These are phyloP conservation scores for Amorpha juglandis DNA, from an alignment of 2,888 invertebrate species.

Conservation along the genomic window DNA sequence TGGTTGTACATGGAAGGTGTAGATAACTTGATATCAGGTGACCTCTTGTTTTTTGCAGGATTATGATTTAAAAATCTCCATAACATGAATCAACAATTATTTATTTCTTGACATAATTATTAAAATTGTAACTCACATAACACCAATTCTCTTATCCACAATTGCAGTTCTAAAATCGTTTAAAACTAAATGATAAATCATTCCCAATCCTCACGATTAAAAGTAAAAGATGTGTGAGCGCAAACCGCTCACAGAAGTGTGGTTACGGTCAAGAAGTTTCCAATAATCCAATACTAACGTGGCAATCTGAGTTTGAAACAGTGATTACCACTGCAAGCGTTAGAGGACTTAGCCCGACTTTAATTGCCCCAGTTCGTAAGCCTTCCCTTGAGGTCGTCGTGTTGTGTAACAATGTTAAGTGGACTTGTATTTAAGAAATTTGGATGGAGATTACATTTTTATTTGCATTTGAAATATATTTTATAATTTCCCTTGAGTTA, in stretches of 20 bases:
- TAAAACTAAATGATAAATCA: background rate
- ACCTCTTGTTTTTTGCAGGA: no score
- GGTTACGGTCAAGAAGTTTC: slow-evolving; percentile 36
- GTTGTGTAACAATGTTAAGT: slow-evolving; percentile 29
- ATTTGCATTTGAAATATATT: background rate
- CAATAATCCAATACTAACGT: slow-evolving; percentile 34
- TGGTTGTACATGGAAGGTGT: no score
- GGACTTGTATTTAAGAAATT: slow-evolving; percentile 15
- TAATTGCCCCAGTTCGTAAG: slow-evolving; percentile 35
- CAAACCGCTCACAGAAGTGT: slow-evolving; percentile 29
- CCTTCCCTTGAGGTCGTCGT: slow-evolving; percentile 5
- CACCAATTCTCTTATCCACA: background rate
- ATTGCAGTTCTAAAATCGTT: background rate
- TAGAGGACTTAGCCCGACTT: slow-evolving; percentile 30
- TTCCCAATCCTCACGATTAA: background rate
- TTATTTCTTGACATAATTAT: no score
- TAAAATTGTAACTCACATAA: background rate
- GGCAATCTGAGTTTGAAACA: slow-evolving; percentile 36
- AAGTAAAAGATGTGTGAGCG: slow-evolving; percentile 8
- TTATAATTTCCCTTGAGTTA: background rate
- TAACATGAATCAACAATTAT: no score
- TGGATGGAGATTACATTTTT: background rate
- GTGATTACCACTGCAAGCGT: slow-evolving; percentile 36
- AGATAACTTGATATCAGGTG: no score
- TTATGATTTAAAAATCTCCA: no score